Percentiles rank a stretch among this genome's conserved stretches.
Evolutionary conservation across 2,797 vertebrate species (phyloP).

Genomic region (Staurois parvus): DNA sequence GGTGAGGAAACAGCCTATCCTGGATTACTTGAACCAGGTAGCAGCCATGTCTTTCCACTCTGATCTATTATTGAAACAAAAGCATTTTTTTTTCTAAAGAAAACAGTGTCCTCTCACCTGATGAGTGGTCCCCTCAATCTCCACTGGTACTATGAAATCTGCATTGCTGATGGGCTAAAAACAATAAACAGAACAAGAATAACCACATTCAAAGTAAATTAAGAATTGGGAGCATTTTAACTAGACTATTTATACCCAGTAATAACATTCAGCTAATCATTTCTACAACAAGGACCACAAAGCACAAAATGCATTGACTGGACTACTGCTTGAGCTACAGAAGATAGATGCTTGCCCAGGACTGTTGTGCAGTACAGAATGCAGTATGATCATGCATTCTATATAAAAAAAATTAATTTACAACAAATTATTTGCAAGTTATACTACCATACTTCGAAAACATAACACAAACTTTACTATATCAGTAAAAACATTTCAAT

Average conservation of each 20-base stretch:
- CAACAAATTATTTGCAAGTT: too few species aligned
- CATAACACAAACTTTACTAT: neutral
- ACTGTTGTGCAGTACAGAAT: too few species aligned
- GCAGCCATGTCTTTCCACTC: slow-evolving; percentile 69
- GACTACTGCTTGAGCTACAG: too few species aligned
- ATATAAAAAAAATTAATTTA: too few species aligned
- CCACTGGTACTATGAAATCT: slow-evolving; percentile 90
- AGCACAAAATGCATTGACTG: too few species aligned
- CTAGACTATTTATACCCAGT: too few species aligned
- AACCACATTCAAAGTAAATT: neutral
- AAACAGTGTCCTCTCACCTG: slow-evolving; percentile 77
- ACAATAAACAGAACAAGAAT: slow-evolving; percentile 21
- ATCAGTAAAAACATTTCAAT: neutral
- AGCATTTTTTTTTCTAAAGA: neutral
- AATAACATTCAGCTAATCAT: too few species aligned
- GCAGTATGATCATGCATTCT: too few species aligned
- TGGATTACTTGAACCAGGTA: slow-evolving; percentile 99
- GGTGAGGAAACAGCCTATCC: slow-evolving; percentile 94
- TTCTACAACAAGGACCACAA: too few species aligned
- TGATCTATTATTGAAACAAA: neutral
- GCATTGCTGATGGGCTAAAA: slow-evolving; percentile 88
- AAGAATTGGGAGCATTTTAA: neutral
- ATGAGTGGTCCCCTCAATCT: slow-evolving; percentile 91
- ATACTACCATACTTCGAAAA: too few species aligned
- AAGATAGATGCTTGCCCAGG: neutral